Percentiles rank a stretch among this genome's conserved stretches.
Conservation (phyloP, 2,797 vertebrate genomes). For the Pampus argenteus region DNA sequence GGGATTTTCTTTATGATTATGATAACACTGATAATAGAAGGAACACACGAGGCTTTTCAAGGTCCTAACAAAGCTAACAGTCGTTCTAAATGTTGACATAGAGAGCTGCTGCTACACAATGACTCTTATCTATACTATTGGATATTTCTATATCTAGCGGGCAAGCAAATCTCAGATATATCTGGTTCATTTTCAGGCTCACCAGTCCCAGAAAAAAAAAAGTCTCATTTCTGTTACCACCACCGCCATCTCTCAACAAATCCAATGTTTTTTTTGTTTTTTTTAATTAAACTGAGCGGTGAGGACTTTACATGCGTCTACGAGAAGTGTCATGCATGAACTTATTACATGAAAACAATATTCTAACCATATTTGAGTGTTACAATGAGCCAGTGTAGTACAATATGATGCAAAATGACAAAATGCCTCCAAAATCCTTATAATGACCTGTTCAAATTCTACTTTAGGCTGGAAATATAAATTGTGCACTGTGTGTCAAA, state of each 20-base stretch:
- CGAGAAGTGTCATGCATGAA: conserved; percentile 18
- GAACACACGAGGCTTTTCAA: conserved; percentile 44
- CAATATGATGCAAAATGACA: no score
- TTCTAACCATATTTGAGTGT: conserved; percentile 1
- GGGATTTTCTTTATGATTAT: conserved; percentile 38
- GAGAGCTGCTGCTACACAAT: conserved; percentile 69
- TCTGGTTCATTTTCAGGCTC: conserved; percentile 28
- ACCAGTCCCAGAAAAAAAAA: background rate
- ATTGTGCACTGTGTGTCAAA: background rate
- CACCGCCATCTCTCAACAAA: conserved; percentile 15
- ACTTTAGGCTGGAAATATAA: conserved; percentile 7
- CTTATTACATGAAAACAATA: conserved; percentile 6
- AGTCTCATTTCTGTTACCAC: conserved; percentile 7
- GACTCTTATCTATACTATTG: conserved; percentile 26
- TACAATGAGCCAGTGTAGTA: conserved; percentile 3
- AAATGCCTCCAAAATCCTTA: background rate
- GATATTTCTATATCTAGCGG: conserved; percentile 48
- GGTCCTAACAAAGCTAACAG: conserved; percentile 68
- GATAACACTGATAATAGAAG: conserved; percentile 21
- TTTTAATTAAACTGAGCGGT: conserved; percentile 23
- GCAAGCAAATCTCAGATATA: conserved; percentile 47
- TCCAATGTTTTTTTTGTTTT: conserved; percentile 6
- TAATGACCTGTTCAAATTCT: background rate
- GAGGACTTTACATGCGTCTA: conserved; percentile 33
- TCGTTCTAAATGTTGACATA: conserved; percentile 63